Evolutionary conservation across 2,797 vertebrate genomes (phyloP).

Genomic region (Melanotaenia parkinsoni): DNA sequence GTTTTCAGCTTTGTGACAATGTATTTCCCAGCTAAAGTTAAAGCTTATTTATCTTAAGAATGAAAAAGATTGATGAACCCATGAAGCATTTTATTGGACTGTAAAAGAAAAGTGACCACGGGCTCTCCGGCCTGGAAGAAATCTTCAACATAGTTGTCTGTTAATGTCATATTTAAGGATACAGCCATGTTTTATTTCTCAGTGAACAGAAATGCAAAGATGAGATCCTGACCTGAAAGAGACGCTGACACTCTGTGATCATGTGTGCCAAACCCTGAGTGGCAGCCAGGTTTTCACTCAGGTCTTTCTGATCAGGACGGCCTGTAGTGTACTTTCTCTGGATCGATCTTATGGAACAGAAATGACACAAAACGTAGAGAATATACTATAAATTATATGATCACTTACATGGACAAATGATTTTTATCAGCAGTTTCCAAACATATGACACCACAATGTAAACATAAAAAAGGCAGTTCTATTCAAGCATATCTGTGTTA

Average conservation of each 20-base stretch:
- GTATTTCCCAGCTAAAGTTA: neutral
- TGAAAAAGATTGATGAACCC: neutral
- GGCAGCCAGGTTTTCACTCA: slow-evolving; percentile 96
- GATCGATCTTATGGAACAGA: slow-evolving; percentile 85
- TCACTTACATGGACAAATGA: neutral
- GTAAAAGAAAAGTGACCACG: neutral
- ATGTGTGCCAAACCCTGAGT: slow-evolving; percentile 97
- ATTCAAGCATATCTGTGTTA: slow-evolving; percentile 14
- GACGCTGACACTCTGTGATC: slow-evolving; percentile 92
- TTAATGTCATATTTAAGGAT: slow-evolving; percentile 14
- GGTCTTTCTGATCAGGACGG: slow-evolving; percentile 97
- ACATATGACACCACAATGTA: neutral
- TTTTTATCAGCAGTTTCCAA: neutral
- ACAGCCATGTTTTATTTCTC: neutral
- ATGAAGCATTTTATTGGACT: neutral
- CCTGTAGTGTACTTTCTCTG: slow-evolving; percentile 96
- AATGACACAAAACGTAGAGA: neutral
- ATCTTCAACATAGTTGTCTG: slow-evolving; percentile 11
- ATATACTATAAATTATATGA: neutral
- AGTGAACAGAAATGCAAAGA: slow-evolving; percentile 7
- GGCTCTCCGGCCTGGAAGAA: slow-evolving; percentile 5
- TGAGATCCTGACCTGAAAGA: slow-evolving; percentile 90
- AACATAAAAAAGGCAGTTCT: neutral
- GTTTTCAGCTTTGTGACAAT: neutral
- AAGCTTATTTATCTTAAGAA: neutral